phyloP scores from a whole-genome alignment of 2,113 vertebrate species.

The Barbus barbus region DNA sequence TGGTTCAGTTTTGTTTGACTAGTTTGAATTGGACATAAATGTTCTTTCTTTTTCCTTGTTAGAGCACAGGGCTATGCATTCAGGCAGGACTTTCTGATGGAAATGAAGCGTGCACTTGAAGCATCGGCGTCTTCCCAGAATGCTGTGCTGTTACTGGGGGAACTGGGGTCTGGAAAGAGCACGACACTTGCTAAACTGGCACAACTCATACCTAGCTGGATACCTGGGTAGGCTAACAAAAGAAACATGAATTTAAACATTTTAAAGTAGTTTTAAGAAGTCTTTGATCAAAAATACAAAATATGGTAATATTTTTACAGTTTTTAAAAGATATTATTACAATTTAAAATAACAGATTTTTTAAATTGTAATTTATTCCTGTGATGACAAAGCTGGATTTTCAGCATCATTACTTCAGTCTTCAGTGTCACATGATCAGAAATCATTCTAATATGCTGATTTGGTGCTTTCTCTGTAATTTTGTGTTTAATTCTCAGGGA shows the following conservation, averaged over 20 bases:
- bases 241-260: not conserved
- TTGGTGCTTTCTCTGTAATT: not conserved
- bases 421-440: not conserved
- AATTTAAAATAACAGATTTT: not conserved
- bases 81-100: slow-evolving; percentile 63
- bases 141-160: slow-evolving; percentile 63
- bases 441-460: not conserved
- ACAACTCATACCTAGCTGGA: slow-evolving; percentile 61
- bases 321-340: not conserved
- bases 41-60: not conserved
- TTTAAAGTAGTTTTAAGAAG: no score
- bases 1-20: not conserved
- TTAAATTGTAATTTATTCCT: not conserved
- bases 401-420: not conserved
- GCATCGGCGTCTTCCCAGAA: slow-evolving; percentile 44
- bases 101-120: slow-evolving; percentile 59
- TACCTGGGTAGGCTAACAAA: slow-evolving; percentile 63
- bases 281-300: not conserved
- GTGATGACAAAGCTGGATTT: not conserved
- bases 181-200: slow-evolving; percentile 65
- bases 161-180: slow-evolving; percentile 72
- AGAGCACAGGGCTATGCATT: slow-evolving; percentile 61
- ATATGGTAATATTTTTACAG: not conserved
- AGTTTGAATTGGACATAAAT: not conserved
- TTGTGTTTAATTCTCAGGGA: slow-evolving; percentile 51